phyloP scores from a whole-genome alignment of 2,888 invertebrate genomes.

The Athalia circularis region DNA sequence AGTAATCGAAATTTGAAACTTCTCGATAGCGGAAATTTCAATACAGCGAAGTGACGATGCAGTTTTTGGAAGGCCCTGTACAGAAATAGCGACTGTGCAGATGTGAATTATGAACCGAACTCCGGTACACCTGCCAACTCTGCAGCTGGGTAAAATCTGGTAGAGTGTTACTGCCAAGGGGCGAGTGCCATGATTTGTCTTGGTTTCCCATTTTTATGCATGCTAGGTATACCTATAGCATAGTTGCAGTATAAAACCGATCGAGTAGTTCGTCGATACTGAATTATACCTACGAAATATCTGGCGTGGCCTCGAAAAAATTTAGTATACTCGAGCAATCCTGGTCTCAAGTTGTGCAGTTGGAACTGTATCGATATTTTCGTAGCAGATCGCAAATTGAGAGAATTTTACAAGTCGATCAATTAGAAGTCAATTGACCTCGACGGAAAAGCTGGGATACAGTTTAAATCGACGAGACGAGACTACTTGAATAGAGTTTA shows the following conservation, averaged over 20 bases:
- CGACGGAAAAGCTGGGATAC: constrained; percentile 5
- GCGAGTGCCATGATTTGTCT: constrained; percentile 39
- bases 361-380: neutral
- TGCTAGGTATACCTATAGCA: neutral
- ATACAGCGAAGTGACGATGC: neutral
- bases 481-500: constrained; percentile 42
- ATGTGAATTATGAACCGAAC: constrained; percentile 32
- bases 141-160: constrained; percentile 11
- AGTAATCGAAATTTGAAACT: too few relatives aligned
- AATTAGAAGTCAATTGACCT: constrained; percentile 34
- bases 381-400: constrained; percentile 11
- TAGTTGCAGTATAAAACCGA: neutral
- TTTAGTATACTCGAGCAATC: neutral
- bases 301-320: neutral
- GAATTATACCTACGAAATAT: too few relatives aligned
- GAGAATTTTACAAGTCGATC: constrained; percentile 35
- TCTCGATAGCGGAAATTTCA: neutral
- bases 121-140: constrained; percentile 39
- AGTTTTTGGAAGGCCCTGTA: neutral
- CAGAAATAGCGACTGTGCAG: constrained; percentile 14
- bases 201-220: constrained; percentile 36
- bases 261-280: neutral
- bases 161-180: constrained; percentile 33
- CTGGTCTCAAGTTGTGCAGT: neutral
- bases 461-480: constrained; percentile 26